A percentile compares a stretch with the other conserved stretches of the same genome.
Evolutionary conservation across 2,797 vertebrate species (phyloP).

Genomic region (Gouania willdenowi): DNA sequence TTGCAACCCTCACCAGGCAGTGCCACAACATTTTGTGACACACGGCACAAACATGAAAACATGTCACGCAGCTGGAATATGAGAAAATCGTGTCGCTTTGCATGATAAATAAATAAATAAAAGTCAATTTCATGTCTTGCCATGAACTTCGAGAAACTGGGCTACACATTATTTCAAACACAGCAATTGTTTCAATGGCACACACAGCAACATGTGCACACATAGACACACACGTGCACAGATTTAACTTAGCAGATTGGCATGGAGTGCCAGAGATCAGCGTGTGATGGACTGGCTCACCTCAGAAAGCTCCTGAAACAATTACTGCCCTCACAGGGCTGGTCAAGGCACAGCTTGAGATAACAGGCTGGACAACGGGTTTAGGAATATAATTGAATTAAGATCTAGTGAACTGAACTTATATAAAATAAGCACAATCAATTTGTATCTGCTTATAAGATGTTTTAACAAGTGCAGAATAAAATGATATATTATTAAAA

Average conservation of each 20-base stretch:
- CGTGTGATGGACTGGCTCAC: constrained; percentile 66
- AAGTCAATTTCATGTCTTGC: no score
- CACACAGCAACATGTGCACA: constrained; percentile 20
- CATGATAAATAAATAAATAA: no score
- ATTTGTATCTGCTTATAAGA: constrained; percentile 8
- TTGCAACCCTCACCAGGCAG: no score
- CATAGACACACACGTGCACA: constrained; percentile 31
- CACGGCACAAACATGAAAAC: no score
- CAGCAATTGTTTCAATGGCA: constrained; percentile 57
- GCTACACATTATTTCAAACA: no score
- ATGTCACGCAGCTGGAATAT: no score
- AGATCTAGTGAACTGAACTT: no score
- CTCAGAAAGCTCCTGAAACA: constrained; percentile 73
- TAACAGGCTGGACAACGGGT: constrained; percentile 51
- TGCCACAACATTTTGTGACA: no score
- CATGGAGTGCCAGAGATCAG: constrained; percentile 64
- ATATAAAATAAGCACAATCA: not conserved
- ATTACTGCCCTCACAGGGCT: constrained; percentile 68
- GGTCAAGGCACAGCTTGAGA: constrained; percentile 60
- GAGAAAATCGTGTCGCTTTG: no score
- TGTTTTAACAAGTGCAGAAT: constrained; percentile 22
- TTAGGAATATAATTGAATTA: constrained; percentile 14
- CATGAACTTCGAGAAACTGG: no score
- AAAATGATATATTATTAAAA: constrained; percentile 27
- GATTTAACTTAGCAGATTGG: constrained; percentile 68